A percentile compares a stretch with the other conserved stretches of the same genome.
These are phyloP conservation scores for Apteryx owenii DNA, from an alignment of 2,113 vertebrate species.

Conservation along the genomic window DNA sequence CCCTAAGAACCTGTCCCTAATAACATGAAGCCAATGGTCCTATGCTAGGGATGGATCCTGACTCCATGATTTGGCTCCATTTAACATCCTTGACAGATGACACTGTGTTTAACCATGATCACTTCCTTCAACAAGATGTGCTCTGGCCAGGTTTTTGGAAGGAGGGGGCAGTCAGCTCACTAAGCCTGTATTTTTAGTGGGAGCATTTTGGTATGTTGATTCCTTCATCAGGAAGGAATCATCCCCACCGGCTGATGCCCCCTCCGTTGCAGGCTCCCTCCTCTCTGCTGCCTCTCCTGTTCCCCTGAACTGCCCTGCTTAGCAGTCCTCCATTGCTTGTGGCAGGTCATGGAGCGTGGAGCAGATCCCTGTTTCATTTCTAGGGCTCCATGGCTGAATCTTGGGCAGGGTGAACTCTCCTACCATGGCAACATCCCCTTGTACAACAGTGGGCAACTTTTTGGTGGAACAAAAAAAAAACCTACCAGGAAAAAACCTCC, in stretches of 20 bases:
- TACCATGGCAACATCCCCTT: background rate
- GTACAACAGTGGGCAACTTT: background rate
- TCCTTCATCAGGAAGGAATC: background rate
- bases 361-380: background rate
- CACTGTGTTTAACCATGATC: fast-evolving
- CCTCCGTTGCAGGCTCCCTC: background rate
- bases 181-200: background rate
- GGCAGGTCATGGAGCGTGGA: background rate
- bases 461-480: background rate
- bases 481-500: background rate
- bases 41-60: background rate
- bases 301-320: background rate
- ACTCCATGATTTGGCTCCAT: background rate
- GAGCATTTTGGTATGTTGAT: background rate
- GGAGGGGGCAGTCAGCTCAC: background rate
- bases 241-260: background rate
- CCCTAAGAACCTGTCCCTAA: background rate
- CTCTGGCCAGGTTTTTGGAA: background rate
- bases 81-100: background rate
- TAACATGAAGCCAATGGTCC: background rate
- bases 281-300: background rate
- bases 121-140: background rate
- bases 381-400: fast-evolving
- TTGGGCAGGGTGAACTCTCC: background rate
- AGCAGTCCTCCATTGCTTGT: fast-evolving